These are phyloP conservation scores for Hartigia nigra DNA, from an alignment of 2,888 invertebrate species.

Conservation along the genomic window DNA sequence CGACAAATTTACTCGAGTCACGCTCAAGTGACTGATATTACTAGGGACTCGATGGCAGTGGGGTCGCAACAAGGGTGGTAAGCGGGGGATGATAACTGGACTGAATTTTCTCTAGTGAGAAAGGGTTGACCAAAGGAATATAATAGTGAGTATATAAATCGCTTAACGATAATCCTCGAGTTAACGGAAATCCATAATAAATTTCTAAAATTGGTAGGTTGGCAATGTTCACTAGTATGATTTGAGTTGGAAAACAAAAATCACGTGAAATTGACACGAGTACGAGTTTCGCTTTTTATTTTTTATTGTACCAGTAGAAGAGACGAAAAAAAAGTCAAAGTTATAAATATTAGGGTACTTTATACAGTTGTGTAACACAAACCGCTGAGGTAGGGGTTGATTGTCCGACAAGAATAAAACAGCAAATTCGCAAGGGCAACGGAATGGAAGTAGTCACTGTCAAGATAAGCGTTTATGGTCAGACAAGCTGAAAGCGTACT, in stretches of 20 bases:
- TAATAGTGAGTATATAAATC: not conserved
- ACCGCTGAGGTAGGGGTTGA: not conserved
- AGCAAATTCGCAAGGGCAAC: not conserved
- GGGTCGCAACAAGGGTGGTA: not conserved
- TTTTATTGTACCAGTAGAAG: not conserved
- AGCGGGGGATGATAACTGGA: not conserved
- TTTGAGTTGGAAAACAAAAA: not conserved
- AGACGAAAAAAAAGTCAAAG: not conserved
- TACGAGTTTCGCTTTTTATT: not conserved
- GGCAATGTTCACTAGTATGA: not conserved
- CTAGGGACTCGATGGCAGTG: not conserved
- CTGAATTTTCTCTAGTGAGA: not conserved
- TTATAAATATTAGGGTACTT: not conserved
- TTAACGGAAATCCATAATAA: slow-evolving; percentile 49
- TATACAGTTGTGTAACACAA: not conserved
- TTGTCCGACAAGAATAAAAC: not conserved
- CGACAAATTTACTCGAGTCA: not conserved
- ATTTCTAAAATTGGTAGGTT: slow-evolving; percentile 43
- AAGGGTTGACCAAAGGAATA: not conserved
- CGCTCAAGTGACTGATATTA: not conserved
- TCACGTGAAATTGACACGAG: not conserved
- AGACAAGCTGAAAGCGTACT: not conserved
- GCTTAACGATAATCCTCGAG: slow-evolving; percentile 33
- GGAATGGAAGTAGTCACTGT: not conserved
- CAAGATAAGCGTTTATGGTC: not conserved